A percentile compares a stretch with the other conserved stretches of the same genome.
phyloP scores from a whole-genome alignment of 1,140 invertebrate species.

The Piezodorus guildinii region DNA sequence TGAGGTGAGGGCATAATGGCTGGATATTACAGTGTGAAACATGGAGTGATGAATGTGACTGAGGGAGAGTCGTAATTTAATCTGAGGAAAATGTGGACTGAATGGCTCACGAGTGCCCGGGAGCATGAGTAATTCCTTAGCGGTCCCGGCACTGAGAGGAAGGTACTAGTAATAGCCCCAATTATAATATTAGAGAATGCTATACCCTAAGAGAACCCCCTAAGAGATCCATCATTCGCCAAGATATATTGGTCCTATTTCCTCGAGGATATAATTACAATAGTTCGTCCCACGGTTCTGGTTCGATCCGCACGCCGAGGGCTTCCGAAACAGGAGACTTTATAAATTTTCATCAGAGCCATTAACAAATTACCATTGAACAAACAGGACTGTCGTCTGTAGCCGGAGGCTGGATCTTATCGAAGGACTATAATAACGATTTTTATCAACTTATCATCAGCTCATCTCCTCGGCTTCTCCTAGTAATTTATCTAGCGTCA shows the following conservation, averaged over 20 bases:
- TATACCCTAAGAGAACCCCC: too few relatives aligned
- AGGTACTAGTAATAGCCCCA: too few relatives aligned
- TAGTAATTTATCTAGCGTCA: too few relatives aligned
- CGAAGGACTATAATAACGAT: not conserved
- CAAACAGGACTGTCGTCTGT: slow-evolving; percentile 12
- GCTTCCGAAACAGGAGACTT: slow-evolving; percentile 10
- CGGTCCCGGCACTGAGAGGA: not conserved
- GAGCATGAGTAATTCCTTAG: too few relatives aligned
- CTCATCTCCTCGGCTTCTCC: not conserved
- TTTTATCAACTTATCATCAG: slow-evolving; percentile 5
- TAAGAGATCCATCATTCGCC: slow-evolving; percentile 9
- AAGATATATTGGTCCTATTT: slow-evolving; percentile 15
- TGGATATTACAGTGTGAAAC: too few relatives aligned
- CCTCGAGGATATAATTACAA: slow-evolving; percentile 11
- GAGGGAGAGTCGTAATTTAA: too few relatives aligned
- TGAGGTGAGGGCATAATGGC: too few relatives aligned
- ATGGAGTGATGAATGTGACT: too few relatives aligned
- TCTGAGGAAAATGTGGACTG: too few relatives aligned
- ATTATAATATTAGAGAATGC: too few relatives aligned
- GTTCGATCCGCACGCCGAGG: not conserved
- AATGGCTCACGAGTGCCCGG: too few relatives aligned
- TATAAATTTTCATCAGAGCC: slow-evolving; percentile 18
- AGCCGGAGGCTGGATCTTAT: not conserved
- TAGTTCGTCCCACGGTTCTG: not conserved
- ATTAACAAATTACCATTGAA: slow-evolving; percentile 22